These are phyloP conservation scores for Chalcis sispes DNA, from an alignment of 2,888 invertebrate species.

Conservation along the genomic window DNA sequence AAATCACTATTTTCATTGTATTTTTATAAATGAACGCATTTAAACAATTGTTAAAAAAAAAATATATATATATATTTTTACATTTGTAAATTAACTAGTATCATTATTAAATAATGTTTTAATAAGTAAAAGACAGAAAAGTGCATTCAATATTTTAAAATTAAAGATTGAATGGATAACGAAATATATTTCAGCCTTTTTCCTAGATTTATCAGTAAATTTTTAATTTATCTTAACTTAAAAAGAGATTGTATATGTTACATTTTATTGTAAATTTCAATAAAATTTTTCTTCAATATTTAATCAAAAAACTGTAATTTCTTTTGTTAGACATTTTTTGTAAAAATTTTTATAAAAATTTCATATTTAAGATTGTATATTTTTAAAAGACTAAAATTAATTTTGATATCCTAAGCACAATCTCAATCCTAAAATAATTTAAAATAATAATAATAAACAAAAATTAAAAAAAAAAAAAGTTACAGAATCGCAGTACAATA, in stretches of 20 bases:
- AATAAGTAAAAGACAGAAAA: slow-evolving; percentile 23
- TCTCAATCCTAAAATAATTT: slow-evolving; percentile 4
- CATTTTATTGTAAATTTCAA: neutral
- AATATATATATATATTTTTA: slow-evolving; percentile 6
- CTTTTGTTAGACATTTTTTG: too few relatives aligned
- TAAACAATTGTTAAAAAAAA: slow-evolving; percentile 15
- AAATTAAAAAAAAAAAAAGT: slow-evolving; percentile 8
- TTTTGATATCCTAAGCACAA: slow-evolving; percentile 16
- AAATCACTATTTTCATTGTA: slow-evolving; percentile 26
- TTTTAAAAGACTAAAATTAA: slow-evolving; percentile 1
- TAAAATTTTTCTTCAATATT: too few relatives aligned
- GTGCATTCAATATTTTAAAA: slow-evolving; percentile 34
- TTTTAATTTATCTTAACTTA: neutral
- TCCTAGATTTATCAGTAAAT: neutral
- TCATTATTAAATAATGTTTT: slow-evolving; percentile 3
- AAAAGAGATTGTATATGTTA: neutral
- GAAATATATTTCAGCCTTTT: slow-evolving; percentile 27
- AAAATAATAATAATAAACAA: slow-evolving; percentile 7
- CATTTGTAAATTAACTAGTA: neutral
- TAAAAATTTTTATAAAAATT: neutral
- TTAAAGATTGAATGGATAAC: slow-evolving; percentile 27
- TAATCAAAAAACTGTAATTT: too few relatives aligned
- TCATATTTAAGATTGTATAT: neutral
- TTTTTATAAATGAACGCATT: slow-evolving; percentile 45
- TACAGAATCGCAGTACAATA: slow-evolving; percentile 10